Percentiles rank a stretch among this genome's conserved stretches.
Evolutionary conservation across 1,140 invertebrate genomes (phyloP).

Genomic region (Drosophila arizonae): DNA sequence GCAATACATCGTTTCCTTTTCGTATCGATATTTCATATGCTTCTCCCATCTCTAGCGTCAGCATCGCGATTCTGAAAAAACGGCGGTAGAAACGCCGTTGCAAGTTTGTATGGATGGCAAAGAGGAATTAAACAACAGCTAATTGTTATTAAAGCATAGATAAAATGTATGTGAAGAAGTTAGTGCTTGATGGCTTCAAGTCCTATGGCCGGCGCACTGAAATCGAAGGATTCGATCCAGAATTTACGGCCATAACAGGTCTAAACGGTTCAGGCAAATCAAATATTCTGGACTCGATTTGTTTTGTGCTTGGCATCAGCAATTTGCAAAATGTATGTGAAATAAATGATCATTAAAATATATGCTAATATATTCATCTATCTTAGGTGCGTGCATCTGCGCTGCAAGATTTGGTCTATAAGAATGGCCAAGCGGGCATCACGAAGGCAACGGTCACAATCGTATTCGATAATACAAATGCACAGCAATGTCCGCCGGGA

Average conservation of each 20-base stretch:
- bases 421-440: conserved; percentile 97
- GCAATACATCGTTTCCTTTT: neutral
- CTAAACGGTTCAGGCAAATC: conserved; percentile 99
- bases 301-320: conserved; percentile 98
- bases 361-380: neutral
- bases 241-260: conserved; percentile 99
- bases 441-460: conserved; percentile 98
- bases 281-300: conserved; percentile 99
- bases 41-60: conserved; percentile 37
- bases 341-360: too few relatives aligned
- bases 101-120: neutral
- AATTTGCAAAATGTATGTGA: conserved; percentile 93
- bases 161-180: conserved; percentile 96
- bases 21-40: conserved; percentile 7
- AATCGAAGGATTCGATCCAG: conserved; percentile 96
- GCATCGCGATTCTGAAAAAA: conserved; percentile 39
- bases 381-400: conserved; percentile 93
- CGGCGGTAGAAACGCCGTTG: conserved; percentile 43
- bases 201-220: conserved; percentile 97
- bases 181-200: conserved; percentile 98
- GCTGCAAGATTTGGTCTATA: conserved; percentile 98
- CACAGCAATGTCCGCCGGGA: conserved; percentile 92
- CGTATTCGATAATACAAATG: conserved; percentile 96
- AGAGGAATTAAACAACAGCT: neutral
- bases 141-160: neutral